Base-by-base conservation (phyloP, 2,113 vertebrate species). In the Trogon melanurus region DNA sequence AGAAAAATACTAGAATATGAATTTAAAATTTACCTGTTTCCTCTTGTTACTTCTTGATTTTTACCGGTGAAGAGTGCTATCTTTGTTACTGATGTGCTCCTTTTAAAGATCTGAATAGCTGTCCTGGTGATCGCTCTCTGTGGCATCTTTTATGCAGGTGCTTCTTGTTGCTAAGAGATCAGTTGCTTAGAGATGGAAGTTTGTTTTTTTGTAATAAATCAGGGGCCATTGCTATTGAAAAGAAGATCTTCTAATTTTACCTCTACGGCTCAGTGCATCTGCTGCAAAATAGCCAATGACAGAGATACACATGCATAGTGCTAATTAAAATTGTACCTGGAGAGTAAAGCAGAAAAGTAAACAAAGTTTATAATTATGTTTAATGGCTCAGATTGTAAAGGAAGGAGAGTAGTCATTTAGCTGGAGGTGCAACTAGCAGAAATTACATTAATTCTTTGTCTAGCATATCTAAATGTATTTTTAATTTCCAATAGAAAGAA, bases 141-240 rank as follows among this genome's bases (percentile, higher is more conserved):
- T 97, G 97, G 97, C 97, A 98, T 98, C 98, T 98, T 98, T 98
- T 97, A 98, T 98, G 97, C 98, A 98, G 98, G 98, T 98, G 97
- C 98, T 98, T 98, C 97, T 98, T 97, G 98, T 98, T 98, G 98
- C 98, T 98, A 98, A 98, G 98, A 98, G 98, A 98, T 98, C 95
- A 98, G 98, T 98, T 98, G 98, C 98, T 98, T 98, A 89, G 98
- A 98, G 97, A 98, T 98, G 96, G 95, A 96, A 93, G 80, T 93
- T 95, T 97, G 92, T 80, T 85, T 95, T 95, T 85, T 92, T 92
- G 90, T 94, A 88, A 97, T 97, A 97, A 97, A 97, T 98, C 96
- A 96, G 96, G 95, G 97, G 95, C 96, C 95, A 96, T 79, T 95
- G 82, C 87, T 97, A 91, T 97, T 97, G 95, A 97, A 97, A 97